Base-by-base conservation (phyloP, 2,797 vertebrate species). In the Cossypha heuglini region DNA sequence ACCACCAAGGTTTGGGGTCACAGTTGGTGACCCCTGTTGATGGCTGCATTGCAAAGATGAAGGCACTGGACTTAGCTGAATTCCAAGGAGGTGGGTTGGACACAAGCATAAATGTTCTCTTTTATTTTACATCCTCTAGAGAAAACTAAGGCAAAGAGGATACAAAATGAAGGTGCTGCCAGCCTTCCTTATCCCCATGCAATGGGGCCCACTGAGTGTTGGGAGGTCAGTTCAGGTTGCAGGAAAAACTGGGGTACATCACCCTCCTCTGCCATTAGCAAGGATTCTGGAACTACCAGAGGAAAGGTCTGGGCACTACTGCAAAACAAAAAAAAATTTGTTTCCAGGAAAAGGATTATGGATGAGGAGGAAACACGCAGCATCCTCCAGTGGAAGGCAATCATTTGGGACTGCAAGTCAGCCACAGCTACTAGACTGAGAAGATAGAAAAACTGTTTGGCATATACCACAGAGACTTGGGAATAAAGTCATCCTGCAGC, bases 71-170 rank as follows among this genome's bases (percentile, higher is more conserved):
- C 54, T 54, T 4, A 21, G 58, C 13, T 55, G 59, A 64, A 72
- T 33, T 16, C 49, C 16, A 4, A 62, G 48, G 68, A 51, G 16
- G 3, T 14, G 21, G 8, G 13, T 16, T 0, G 0, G 86, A 35
- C 37, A 49, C 42, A 28, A 11, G n/a, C 37, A 42, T 13, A 31
- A 58, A 79, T 13, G 20, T 5, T 64, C 12, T 59, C 59, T 1
- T 71, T 55, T 52, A 48, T 38, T 76, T 80, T 45, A 24, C 10
- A 29, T 21, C 19, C 21, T 19, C 24, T 42, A 25, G 19, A 71
- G 35, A 78, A 92, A 85, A n/a, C 3, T 12, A 38, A n/a, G 33
- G 45, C 29, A 20, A 71, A 35, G 38, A 31, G 33, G 24, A 35
- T 35, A n/a, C 8, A 81, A 46, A 61, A 33, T 4, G 14, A 10